Conservation (phyloP, 2,797 vertebrate genomes). For the Euphonia xanthogaster region DNA sequence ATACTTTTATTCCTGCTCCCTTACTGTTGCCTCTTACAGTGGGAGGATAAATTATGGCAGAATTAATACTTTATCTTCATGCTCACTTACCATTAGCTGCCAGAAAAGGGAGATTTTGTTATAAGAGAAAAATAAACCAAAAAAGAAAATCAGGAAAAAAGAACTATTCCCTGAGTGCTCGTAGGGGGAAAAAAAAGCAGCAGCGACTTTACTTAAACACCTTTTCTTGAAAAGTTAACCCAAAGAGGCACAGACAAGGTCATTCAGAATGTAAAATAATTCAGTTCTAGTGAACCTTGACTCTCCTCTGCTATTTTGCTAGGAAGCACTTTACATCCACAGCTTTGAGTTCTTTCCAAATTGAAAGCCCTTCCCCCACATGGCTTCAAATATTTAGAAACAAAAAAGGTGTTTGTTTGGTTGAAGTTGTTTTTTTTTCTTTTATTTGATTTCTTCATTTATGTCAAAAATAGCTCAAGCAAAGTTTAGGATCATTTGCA, state of each 20-base stretch:
- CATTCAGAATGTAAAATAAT: constrained; percentile 42
- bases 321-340: constrained; percentile 19
- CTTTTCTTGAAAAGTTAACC: constrained; percentile 30
- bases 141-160: not conserved
- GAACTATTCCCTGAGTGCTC: not conserved
- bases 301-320: constrained; percentile 27
- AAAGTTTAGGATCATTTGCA: not conserved
- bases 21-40: not conserved
- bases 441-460: not conserved
- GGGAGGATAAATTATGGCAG: not conserved
- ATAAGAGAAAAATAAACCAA: not conserved
- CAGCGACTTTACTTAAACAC: constrained; percentile 6
- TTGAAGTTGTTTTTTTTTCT: not conserved
- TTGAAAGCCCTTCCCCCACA: constrained; percentile 38
- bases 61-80: not conserved
- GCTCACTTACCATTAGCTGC: not conserved
- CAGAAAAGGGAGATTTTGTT: not conserved
- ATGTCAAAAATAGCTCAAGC: not conserved
- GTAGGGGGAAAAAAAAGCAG: rapidly evolving
- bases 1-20: not conserved
- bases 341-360: constrained; percentile 6
- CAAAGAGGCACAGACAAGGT: constrained; percentile 33
- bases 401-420: constrained; percentile 44
- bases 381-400: constrained; percentile 52
- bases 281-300: constrained; percentile 40